phyloP scores from a whole-genome alignment of 2,888 invertebrate genomes.

The Liodrosophila aerea region DNA sequence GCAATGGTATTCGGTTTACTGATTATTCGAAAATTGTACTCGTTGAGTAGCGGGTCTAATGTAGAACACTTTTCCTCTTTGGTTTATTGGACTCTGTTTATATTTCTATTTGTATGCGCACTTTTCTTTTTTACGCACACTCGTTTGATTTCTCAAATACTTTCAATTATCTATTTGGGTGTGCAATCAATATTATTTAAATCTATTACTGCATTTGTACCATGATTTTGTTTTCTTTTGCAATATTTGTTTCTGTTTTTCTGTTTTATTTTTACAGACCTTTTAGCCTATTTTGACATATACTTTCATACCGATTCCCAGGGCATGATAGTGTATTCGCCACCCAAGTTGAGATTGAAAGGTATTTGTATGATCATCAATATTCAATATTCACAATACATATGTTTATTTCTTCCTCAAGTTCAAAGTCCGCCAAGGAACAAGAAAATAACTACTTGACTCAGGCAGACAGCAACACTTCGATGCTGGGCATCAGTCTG shows the following conservation, averaged over 20 bases:
- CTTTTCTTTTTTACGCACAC: not conserved
- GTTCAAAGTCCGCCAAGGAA: not conserved
- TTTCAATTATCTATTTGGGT: constrained; percentile 1
- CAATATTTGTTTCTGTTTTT: constrained; percentile 36
- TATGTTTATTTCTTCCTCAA: constrained; percentile 12
- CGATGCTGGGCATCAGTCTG: constrained; percentile 6
- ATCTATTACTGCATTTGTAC: constrained; percentile 4
- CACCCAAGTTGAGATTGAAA: constrained; percentile 87
- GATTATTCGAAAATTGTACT: too few relatives aligned
- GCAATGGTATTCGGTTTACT: too few relatives aligned
- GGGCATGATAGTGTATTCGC: constrained; percentile 86
- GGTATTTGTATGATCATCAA: constrained; percentile 83
- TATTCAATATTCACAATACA: constrained; percentile 34
- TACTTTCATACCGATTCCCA: constrained; percentile 90
- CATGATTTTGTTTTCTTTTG: constrained; percentile 25
- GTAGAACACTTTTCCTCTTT: constrained; percentile 25
- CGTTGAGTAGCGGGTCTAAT: constrained; percentile 1
- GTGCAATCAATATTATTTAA: constrained; percentile 23
- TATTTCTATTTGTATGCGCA: constrained; percentile 11
- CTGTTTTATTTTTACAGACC: constrained; percentile 86
- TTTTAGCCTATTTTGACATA: constrained; percentile 88
- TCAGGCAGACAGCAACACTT: not conserved
- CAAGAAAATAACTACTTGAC: not conserved
- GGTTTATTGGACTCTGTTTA: constrained; percentile 36
- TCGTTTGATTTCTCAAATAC: constrained; percentile 22